A percentile compares a stretch with the other conserved stretches of the same genome.
phyloP scores from a whole-genome alignment of 2,113 vertebrate species.

The Nyctibius bracteatus region DNA sequence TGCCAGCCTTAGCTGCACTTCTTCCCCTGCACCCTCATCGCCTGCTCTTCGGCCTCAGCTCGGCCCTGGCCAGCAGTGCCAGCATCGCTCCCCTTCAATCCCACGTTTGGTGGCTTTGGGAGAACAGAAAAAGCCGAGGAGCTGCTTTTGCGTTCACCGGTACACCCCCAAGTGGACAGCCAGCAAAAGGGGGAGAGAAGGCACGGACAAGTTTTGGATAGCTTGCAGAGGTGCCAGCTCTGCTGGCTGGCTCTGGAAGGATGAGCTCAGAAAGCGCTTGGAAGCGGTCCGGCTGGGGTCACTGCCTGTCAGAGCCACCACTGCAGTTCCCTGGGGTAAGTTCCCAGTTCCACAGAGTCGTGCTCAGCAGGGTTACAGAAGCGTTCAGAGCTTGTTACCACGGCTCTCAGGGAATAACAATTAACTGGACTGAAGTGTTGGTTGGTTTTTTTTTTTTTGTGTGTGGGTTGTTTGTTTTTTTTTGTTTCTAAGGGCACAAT shows the following conservation, averaged over 20 bases:
- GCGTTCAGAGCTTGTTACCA: background rate
- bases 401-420: background rate
- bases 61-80: background rate
- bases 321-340: background rate
- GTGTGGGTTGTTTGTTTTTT: background rate
- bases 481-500: background rate
- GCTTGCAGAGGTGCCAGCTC: background rate
- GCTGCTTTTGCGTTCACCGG: background rate
- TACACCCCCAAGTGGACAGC: conserved; percentile 15
- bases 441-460: background rate
- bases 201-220: background rate
- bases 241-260: background rate
- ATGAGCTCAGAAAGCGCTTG: background rate
- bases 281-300: background rate
- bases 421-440: background rate
- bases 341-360: background rate
- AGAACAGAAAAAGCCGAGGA: background rate
- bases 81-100: background rate
- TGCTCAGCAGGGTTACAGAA: background rate
- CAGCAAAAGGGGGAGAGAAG: background rate
- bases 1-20: background rate
- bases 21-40: background rate
- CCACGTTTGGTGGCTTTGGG: background rate
- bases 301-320: background rate
- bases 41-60: background rate